These are phyloP conservation scores for Allobates femoralis DNA, from an alignment of 2,797 vertebrate species.

Conservation along the genomic window DNA sequence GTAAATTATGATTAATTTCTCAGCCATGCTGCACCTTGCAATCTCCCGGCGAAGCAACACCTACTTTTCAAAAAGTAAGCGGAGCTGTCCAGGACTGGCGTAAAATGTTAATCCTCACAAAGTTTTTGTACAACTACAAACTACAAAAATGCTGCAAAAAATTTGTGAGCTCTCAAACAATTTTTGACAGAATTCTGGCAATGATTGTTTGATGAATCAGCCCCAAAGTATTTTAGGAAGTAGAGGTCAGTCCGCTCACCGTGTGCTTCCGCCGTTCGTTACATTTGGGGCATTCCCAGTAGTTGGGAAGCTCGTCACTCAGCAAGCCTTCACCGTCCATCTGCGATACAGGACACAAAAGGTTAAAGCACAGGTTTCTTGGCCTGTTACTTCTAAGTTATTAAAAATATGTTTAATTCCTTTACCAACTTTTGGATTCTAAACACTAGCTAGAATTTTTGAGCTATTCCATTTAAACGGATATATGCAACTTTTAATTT, in stretches of 20 bases:
- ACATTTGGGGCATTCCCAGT: constrained; percentile 98
- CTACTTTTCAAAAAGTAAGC: too few species aligned
- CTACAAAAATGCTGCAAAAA: too few species aligned
- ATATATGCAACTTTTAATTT: background rate
- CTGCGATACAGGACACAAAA: constrained; percentile 70
- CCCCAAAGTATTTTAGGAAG: background rate
- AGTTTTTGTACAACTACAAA: too few species aligned
- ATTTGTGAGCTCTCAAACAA: too few species aligned
- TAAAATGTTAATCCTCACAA: too few species aligned
- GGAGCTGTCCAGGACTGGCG: too few species aligned
- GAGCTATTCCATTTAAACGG: background rate
- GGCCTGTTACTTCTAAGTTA: constrained; percentile 1
- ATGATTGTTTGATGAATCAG: too few species aligned
- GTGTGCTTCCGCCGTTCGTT: constrained; percentile 84
- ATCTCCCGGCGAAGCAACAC: too few species aligned
- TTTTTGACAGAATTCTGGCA: too few species aligned
- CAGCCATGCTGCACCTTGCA: too few species aligned
- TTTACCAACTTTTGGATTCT: background rate
- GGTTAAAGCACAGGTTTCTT: background rate
- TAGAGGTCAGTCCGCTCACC: constrained; percentile 74
- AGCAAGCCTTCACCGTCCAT: constrained; percentile 91
- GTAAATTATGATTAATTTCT: too few species aligned
- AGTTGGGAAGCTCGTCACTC: constrained; percentile 93
- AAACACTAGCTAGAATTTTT: background rate
- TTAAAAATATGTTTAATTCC: background rate